Evolutionary conservation across 2,888 invertebrate species (phyloP), one percentile per base, ranked within the genome.

Genomic region (Fragum sueziense): DNA sequence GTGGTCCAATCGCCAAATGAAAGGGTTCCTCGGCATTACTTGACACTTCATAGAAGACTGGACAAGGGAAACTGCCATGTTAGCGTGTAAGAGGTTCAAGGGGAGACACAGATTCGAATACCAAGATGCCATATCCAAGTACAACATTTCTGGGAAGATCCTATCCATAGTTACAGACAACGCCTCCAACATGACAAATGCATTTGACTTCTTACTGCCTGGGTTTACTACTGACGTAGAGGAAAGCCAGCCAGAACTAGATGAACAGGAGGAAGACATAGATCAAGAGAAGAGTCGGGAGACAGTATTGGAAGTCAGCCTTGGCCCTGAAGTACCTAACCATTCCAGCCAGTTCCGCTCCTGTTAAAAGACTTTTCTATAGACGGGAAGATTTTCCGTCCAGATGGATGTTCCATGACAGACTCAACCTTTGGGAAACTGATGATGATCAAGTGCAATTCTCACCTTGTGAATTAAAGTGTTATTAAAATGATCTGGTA

Each of bases 151-250:
- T n/a, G n/a, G n/a, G n/a, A n/a, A n/a, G n/a, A n/a, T n/a, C n/a
- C n/a, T n/a, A n/a, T n/a, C n/a, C n/a, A n/a, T n/a, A n/a, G n/a
- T n/a, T n/a, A n/a, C n/a, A n/a, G n/a, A n/a, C n/a, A n/a, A n/a
- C n/a, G 83, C 80, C 4, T 61, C 80, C 7, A 83, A 83, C 47
- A 80, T 83, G 80, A 31, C 47, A 31, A 77, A 72, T 47, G 73
- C 83, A 2, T 82, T 82, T 69, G 31, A 61, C 11, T 69, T 74
- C 33, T 17, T 22, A 25, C 20, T 79, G 22, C 73, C 74, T 7
- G 77, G 74, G 0, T 82, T 67, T n/a, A 17, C 33, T 68, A 59
- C 57, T 33, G 29, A 37, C 51, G 52, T 33, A n/a, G 59, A 70
- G 31, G n/a, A n/a, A n/a, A n/a, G n/a, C n/a, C n/a, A n/a, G n/a